These are phyloP conservation scores for Epinephelus coioides DNA, from an alignment of 2,797 vertebrate species.

Conservation along the genomic window DNA sequence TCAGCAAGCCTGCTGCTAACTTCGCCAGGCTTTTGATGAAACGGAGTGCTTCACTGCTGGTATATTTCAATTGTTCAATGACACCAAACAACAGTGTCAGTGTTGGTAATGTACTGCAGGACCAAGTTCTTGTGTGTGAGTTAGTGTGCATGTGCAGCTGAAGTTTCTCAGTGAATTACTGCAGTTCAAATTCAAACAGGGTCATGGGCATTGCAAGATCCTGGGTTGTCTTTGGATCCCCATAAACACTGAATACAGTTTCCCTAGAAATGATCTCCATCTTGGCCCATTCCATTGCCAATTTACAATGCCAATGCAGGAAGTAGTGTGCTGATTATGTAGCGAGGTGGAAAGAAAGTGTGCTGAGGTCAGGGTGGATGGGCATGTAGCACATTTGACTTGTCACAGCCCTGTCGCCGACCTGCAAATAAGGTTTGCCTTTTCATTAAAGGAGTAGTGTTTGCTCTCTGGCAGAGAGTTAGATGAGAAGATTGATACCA, in stretches of 20 bases:
- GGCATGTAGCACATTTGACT: neutral
- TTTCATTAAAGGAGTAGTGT: slow-evolving; percentile 32
- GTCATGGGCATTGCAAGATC: neutral
- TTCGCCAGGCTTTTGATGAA: slow-evolving; percentile 78
- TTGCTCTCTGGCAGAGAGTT: slow-evolving; percentile 8
- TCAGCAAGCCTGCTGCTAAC: slow-evolving; percentile 72
- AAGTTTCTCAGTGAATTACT: slow-evolving; percentile 13
- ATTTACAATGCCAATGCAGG: neutral
- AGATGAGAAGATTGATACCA: slow-evolving; percentile 15
- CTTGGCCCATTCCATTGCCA: neutral
- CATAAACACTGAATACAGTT: neutral
- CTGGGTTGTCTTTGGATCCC: neutral
- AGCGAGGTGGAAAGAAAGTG: neutral
- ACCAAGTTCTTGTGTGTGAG: slow-evolving; percentile 37
- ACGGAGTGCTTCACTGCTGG: slow-evolving; percentile 71
- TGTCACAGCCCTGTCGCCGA: slow-evolving; percentile 6
- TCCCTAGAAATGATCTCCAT: neutral
- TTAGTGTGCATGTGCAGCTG: slow-evolving; percentile 2
- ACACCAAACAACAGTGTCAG: slow-evolving; percentile 64
- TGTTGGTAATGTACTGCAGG: slow-evolving; percentile 65
- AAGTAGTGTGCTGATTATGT: neutral
- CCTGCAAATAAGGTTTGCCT: slow-evolving; percentile 20
- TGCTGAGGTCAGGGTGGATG: neutral
- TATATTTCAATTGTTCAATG: slow-evolving; percentile 81
- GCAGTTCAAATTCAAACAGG: neutral